Evolutionary conservation across 2,113 vertebrate genomes (phyloP).

Genomic region (Hyla sarda): DNA sequence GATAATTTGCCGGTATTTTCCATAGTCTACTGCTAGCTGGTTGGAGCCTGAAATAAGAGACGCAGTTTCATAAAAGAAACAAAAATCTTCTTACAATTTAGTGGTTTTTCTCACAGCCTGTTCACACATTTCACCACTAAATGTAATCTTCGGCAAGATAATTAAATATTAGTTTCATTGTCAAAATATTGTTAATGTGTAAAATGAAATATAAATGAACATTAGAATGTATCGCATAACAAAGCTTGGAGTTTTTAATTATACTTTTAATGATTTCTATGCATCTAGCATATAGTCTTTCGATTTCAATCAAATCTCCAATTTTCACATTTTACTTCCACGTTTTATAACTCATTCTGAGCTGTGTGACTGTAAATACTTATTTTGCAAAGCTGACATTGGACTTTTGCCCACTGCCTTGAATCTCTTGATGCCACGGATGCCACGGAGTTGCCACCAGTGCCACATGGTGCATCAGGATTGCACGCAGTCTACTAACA

Average conservation of each 20-base stretch:
- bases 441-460: too few relatives aligned
- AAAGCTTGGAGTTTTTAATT: not conserved
- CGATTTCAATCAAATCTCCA: not conserved
- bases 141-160: not conserved
- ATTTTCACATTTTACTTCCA: not conserved
- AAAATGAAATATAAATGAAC: conserved; percentile 22
- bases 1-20: not conserved
- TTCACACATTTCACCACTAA: not conserved
- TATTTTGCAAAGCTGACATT: not conserved
- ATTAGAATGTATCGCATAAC: not conserved
- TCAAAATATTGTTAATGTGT: conserved; percentile 16
- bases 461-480: too few relatives aligned
- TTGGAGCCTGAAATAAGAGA: too few relatives aligned
- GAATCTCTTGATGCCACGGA: not conserved
- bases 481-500: too few relatives aligned
- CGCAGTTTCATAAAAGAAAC: not conserved
- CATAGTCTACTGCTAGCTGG: not conserved
- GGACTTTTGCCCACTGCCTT: not conserved
- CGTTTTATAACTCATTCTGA: not conserved
- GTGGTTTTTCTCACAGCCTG: conserved; percentile 1
- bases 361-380: not conserved
- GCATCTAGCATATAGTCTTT: not conserved
- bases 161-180: conserved; percentile 29
- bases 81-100: not conserved
- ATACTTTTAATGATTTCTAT: not conserved